Base-by-base conservation (phyloP, 2,797 vertebrate species). In the Natrix natrix region DNA sequence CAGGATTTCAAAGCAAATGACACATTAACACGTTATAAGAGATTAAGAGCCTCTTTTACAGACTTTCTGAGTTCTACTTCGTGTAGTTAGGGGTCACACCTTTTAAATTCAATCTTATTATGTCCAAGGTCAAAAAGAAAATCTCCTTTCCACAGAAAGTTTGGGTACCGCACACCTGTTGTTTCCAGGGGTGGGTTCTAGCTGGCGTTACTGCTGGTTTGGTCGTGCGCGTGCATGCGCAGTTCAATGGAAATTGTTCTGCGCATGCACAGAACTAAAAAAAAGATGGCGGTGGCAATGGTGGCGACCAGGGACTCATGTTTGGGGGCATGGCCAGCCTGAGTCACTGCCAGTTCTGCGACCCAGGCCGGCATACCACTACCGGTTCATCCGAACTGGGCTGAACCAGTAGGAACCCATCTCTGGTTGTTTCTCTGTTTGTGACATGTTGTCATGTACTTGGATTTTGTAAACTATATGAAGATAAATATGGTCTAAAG, bases 71-170 rank as follows among this genome's bases (percentile, higher is more conserved):
- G 13, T 86, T 57, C 37, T 92, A 5, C 78, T 86, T 17, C 16
- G 59, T 55, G 22, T 61, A 88, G 59, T 5, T 48, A 37, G 93
- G 87, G 28, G 92, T 91, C 92, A 0, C 57, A 54, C n/a, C 91
- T 94, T 83, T 89, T 86, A 93, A 92, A 95, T 92, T 93, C 26
- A 86, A 88, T 88, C 74, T 90, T 55, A 28, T 74, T 22, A 55
- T 87, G 16, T 16, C 61, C 55, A 61, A 91, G 66, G 91, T 93
- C 92, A 94, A 88, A 89, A 28, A 63, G 32, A 78, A 89, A 89
- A 28, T 57, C 54, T 24, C 43, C 13, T 11, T 88, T 92, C 54
- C 61, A 32, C 43, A n/a, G 11, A 60, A 86, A 52, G 17, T 20
- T 88, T 66, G 66, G 3, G 5, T 22, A 63, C 1, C 28, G 3